Percentiles rank a stretch among this genome's conserved stretches.
phyloP scores from a whole-genome alignment of 2,888 invertebrate species.

The Hyppa rectilinea region DNA sequence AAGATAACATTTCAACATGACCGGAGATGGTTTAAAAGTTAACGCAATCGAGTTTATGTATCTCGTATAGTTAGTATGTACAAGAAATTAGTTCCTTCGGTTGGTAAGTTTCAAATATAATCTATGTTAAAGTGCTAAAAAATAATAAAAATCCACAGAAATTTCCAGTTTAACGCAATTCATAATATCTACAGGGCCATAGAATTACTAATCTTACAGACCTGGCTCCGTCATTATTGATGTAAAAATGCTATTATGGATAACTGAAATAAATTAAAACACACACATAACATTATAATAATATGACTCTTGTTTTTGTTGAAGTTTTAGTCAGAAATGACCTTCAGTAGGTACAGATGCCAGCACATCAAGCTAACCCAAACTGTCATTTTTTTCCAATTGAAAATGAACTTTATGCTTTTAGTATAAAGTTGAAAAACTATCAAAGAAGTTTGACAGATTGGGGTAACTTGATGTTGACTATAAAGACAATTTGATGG shows the following conservation, averaged over 20 bases:
- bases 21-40: slow-evolving; percentile 16
- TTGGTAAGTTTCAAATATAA: neutral
- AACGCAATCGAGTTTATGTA: slow-evolving; percentile 9
- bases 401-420: too few relatives aligned
- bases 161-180: neutral
- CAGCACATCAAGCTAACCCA: too few relatives aligned
- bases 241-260: neutral
- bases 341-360: too few relatives aligned
- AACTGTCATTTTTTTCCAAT: too few relatives aligned
- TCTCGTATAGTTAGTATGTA: slow-evolving; percentile 2
- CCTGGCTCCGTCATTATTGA: neutral
- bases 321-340: neutral
- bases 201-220: neutral
- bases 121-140: neutral
- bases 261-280: neutral
- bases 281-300: neutral
- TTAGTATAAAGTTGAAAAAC: too few relatives aligned
- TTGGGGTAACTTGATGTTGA: too few relatives aligned
- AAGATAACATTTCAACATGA: slow-evolving; percentile 19
- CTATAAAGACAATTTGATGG: too few relatives aligned
- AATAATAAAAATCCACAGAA: neutral
- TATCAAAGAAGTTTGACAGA: too few relatives aligned
- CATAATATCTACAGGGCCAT: neutral
- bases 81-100: neutral
- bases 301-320: neutral